These are phyloP conservation scores for Trichomycterus rosablanca DNA, from an alignment of 2,113 vertebrate genomes.

Conservation along the genomic window DNA sequence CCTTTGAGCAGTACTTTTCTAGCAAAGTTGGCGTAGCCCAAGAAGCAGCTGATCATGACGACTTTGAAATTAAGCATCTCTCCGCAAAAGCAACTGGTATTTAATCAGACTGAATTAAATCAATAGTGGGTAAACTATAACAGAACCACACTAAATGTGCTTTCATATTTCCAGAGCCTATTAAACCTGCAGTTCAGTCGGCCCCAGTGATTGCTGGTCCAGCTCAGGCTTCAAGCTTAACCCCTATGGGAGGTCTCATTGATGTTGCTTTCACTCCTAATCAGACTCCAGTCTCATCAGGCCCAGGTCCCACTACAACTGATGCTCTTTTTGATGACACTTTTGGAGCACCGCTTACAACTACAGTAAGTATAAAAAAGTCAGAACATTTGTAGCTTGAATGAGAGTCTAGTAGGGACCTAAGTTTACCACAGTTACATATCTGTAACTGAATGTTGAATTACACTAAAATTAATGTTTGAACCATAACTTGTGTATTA, in stretches of 20 bases:
- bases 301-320: conserved; percentile 25
- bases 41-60: conserved; percentile 66
- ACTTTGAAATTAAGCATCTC: conserved; percentile 71
- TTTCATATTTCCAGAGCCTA: conserved; percentile 59
- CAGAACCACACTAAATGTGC: not conserved
- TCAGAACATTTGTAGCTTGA: no score
- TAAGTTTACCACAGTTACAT: no score
- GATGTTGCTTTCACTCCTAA: conserved; percentile 53
- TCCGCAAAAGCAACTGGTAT: conserved; percentile 63
- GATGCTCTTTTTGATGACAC: conserved; percentile 72
- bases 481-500: no score
- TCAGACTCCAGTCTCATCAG: conserved; percentile 33
- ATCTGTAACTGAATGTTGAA: no score
- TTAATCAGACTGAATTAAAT: not conserved
- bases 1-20: conserved; percentile 74
- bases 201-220: conserved; percentile 42
- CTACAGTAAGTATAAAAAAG: conserved; percentile 30
- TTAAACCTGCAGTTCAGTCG: conserved; percentile 59
- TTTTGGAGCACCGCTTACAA: conserved; percentile 62
- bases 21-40: conserved; percentile 73
- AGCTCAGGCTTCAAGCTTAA: conserved; percentile 31
- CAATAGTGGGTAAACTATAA: not conserved
- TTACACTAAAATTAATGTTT: no score
- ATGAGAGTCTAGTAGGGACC: no score
- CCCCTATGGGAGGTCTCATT: conserved; percentile 35